Conservation (phyloP, 2,113 vertebrate genomes). For the Sturnira hondurensis region DNA sequence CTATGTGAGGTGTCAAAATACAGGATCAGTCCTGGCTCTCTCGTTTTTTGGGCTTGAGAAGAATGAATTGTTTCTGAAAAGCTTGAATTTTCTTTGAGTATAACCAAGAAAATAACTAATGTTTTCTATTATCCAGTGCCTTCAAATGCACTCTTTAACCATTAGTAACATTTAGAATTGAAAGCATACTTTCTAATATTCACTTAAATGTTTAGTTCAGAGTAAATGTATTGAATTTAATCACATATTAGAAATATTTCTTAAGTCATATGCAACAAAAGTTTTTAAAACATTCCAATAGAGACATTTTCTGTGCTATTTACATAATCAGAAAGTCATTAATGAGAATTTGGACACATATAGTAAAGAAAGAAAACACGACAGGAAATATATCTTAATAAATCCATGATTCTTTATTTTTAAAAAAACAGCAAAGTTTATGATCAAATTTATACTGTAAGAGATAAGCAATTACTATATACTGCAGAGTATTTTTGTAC, state of each 20-base stretch:
- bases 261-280: conserved; percentile 5
- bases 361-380: conserved; percentile 29
- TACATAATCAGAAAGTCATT: conserved; percentile 12
- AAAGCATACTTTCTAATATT: not conserved
- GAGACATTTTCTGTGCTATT: conserved; percentile 14
- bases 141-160: not conserved
- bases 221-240: conserved; percentile 58
- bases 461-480: conserved; percentile 10
- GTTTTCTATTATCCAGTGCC: not conserved
- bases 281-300: not conserved
- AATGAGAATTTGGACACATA: not conserved
- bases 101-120: not conserved
- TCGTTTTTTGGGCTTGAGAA: not conserved
- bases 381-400: conserved; percentile 42
- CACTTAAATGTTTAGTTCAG: conserved; percentile 1
- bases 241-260: not conserved
- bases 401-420: not conserved
- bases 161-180: not conserved
- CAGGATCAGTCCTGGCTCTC: not conserved
- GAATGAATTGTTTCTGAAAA: not conserved
- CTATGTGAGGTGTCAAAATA: not conserved
- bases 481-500: not conserved
- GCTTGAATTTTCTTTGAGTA: not conserved
- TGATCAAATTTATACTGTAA: conserved; percentile 30
- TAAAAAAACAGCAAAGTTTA: conserved; percentile 29